Percentiles rank a stretch among this genome's conserved stretches.
Conservation (phyloP, 1,140 invertebrate species). For the Ceratitis capitata region DNA sequence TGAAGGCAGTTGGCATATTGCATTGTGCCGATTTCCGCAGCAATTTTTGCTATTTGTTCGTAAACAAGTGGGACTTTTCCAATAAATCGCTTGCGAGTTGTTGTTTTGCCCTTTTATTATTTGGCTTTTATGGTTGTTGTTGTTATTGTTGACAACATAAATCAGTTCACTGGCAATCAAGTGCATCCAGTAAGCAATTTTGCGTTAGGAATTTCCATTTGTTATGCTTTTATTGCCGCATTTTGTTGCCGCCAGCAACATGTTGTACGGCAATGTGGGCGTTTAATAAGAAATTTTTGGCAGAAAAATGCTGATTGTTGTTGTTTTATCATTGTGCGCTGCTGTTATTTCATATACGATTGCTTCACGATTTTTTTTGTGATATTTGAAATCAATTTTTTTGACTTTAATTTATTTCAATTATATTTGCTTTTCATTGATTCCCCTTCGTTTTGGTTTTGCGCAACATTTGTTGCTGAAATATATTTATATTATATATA, state of each 20-base stretch:
- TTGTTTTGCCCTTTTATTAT: background rate
- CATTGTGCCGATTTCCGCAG: background rate
- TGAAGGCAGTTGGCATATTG: background rate
- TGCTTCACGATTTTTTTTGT: background rate
- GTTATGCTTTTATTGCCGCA: background rate
- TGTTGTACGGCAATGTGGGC: background rate
- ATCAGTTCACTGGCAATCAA: background rate
- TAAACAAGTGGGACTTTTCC: background rate
- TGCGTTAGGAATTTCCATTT: background rate
- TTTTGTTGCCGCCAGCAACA: background rate
- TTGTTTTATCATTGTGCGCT: background rate
- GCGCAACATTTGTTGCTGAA: background rate
- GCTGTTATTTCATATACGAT: background rate
- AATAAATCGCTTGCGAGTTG: background rate
- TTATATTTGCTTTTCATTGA: background rate
- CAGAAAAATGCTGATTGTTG: background rate
- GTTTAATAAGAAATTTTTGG: background rate
- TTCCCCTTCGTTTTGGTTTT: background rate
- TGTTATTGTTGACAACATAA: constrained; percentile 3
- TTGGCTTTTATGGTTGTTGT: background rate
- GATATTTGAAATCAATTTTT: background rate
- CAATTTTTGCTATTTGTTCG: background rate
- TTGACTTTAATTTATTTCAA: background rate
- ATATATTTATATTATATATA: too few relatives aligned
- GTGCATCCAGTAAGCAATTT: constrained; percentile 3